phyloP scores from a whole-genome alignment of 2,888 invertebrate species.

The Eupithecia inturbata region DNA sequence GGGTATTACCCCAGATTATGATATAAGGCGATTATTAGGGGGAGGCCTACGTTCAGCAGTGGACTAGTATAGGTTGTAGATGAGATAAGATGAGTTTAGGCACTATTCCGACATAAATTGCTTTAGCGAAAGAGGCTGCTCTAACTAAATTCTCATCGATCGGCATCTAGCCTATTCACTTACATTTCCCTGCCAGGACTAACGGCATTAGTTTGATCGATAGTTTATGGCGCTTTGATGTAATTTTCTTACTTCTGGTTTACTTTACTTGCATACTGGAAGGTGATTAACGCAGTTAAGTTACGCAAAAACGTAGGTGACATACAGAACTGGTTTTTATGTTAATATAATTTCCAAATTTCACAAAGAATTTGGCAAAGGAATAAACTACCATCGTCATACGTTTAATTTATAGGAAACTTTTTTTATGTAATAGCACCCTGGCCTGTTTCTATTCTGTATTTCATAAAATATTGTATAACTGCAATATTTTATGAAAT shows the following conservation, averaged over 20 bases:
- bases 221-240: constrained; percentile 13
- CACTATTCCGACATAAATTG: not conserved
- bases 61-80: too few relatives aligned
- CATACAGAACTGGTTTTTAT: not conserved
- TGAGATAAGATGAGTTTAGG: too few relatives aligned
- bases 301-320: constrained; percentile 2
- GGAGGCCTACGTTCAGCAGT: too few relatives aligned
- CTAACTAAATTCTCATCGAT: not conserved
- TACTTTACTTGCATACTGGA: constrained; percentile 19
- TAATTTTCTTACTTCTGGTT: constrained; percentile 29
- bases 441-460: too few relatives aligned
- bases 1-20: too few relatives aligned
- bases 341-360: not conserved
- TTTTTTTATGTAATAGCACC: too few relatives aligned
- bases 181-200: constrained; percentile 22
- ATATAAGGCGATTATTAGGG: too few relatives aligned
- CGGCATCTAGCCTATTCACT: not conserved
- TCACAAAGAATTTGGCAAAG: too few relatives aligned
- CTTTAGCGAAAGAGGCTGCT: not conserved
- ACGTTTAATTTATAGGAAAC: too few relatives aligned
- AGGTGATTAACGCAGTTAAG: not conserved
- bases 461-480: too few relatives aligned
- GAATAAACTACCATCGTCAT: too few relatives aligned
- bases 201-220: constrained; percentile 30
- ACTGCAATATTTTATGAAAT: too few relatives aligned